phyloP scores from a whole-genome alignment of 92 coral and sea anemone genomes.

The Palythoa grandis region DNA sequence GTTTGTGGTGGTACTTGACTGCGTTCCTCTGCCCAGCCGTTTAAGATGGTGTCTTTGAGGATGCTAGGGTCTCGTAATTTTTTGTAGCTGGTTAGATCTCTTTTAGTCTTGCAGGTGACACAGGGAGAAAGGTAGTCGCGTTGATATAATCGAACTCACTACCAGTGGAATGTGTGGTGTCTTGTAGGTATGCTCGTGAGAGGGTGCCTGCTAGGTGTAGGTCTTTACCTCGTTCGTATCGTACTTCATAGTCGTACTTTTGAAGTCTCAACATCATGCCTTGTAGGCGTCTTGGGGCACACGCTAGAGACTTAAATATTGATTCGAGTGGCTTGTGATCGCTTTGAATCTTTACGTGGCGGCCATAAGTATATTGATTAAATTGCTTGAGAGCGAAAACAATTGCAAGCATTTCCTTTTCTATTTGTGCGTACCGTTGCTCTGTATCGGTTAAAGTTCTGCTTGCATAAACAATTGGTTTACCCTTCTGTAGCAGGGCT shows the following conservation, averaged over 20 bases:
- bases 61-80: background rate
- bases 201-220: conserved; percentile 52
- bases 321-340: conserved; percentile 53
- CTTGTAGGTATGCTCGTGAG: conserved; percentile 15
- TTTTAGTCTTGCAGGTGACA: conserved; percentile 11
- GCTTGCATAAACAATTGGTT: conserved; percentile 36
- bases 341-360: conserved; percentile 37
- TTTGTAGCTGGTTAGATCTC: background rate
- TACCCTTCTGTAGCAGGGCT: conserved; percentile 45
- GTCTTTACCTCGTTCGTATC: conserved; percentile 25
- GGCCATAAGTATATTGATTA: conserved; percentile 49
- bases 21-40: conserved; percentile 25
- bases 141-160: conserved; percentile 35
- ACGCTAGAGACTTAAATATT: conserved; percentile 39
- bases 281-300: conserved; percentile 40
- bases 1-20: background rate
- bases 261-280: too few species aligned
- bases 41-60: background rate
- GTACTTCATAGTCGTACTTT: too few species aligned
- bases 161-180: conserved; percentile 23
- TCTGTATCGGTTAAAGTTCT: conserved; percentile 7
- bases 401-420: conserved; percentile 46
- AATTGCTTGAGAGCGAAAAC: conserved; percentile 33
- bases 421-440: background rate
- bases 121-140: conserved; percentile 35